Evolutionary conservation across 2,113 vertebrate species (phyloP).

Genomic region (Perognathus longimembris): DNA sequence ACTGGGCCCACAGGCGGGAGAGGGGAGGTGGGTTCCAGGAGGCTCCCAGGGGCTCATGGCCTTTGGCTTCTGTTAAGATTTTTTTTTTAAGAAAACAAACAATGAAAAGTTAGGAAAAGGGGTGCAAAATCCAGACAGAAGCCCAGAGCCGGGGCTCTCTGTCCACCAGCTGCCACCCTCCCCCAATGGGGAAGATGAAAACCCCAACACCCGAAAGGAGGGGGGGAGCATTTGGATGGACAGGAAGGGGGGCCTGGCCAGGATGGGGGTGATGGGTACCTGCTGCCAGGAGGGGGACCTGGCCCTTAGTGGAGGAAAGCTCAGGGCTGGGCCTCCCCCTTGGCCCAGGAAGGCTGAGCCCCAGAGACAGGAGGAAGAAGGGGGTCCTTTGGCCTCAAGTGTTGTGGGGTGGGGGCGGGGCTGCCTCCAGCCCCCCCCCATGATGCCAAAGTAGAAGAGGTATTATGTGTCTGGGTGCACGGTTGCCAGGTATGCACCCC

Average conservation of each 20-base stretch:
- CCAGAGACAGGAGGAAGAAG: background rate
- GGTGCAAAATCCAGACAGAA: slow-evolving; percentile 56
- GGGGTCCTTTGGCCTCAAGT: slow-evolving; percentile 79
- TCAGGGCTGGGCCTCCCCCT: background rate
- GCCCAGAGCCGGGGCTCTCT: slow-evolving; percentile 26
- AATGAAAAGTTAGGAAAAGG: slow-evolving; percentile 42
- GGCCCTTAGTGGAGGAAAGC: slow-evolving; percentile 31
- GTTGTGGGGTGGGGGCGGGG: slow-evolving; percentile 33
- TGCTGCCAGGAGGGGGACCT: slow-evolving; percentile 2
- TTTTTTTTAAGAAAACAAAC: slow-evolving; percentile 38
- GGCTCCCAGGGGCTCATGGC: slow-evolving; percentile 52
- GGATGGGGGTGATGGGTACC: background rate
- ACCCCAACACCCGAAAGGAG: slow-evolving; percentile 67
- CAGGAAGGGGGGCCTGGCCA: background rate
- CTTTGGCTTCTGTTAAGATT: slow-evolving; percentile 71
- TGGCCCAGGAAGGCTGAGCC: slow-evolving; percentile 49
- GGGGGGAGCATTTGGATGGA: slow-evolving; percentile 28
- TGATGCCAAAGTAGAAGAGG: slow-evolving; percentile 77
- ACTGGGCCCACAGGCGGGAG: slow-evolving; percentile 40
- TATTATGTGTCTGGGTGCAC: slow-evolving; percentile 78
- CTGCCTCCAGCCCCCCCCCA: slow-evolving; percentile 67
- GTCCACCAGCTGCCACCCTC: slow-evolving; percentile 24
- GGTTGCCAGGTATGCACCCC: slow-evolving; percentile 47
- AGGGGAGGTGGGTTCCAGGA: slow-evolving; percentile 4
- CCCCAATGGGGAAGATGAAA: slow-evolving; percentile 56